phyloP scores from a whole-genome alignment of 37 sponge, comb jelly and placozoan species.

The Eunapius fragilis region DNA sequence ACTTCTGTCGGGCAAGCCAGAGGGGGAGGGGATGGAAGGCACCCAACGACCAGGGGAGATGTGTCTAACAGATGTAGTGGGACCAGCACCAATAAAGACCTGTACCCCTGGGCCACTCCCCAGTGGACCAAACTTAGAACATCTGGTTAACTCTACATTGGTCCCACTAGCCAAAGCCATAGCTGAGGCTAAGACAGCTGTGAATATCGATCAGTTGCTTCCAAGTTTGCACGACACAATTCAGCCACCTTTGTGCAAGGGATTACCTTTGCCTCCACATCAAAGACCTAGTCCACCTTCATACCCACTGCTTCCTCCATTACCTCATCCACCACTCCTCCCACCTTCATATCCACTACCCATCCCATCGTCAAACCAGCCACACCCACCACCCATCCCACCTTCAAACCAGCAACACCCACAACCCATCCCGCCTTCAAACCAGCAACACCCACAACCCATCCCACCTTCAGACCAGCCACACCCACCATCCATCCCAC shows the following conservation, averaged over 20 bases:
- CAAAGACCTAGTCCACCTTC: not conserved
- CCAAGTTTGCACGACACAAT: too few species aligned
- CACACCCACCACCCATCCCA: not conserved
- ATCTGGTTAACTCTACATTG: too few species aligned
- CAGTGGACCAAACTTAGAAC: too few species aligned
- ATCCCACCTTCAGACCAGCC: not conserved
- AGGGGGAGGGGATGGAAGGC: not conserved
- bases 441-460: not conserved
- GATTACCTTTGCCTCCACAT: too few species aligned
- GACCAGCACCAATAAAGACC: not conserved
- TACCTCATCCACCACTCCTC: not conserved
- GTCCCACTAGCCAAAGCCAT: too few species aligned
- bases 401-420: not conserved
- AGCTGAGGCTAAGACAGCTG: too few species aligned
- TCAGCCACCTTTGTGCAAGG: too few species aligned
- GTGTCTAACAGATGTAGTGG: not conserved
- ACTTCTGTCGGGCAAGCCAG: not conserved
- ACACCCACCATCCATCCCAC: not conserved
- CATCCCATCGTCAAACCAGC: not conserved
- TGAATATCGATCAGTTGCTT: too few species aligned
- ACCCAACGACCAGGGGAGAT: not conserved
- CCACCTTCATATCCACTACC: not conserved
- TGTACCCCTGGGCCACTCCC: not conserved
- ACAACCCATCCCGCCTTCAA: not conserved
- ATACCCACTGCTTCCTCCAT: not conserved